phyloP scores from a whole-genome alignment of 2,113 vertebrate genomes.

The Scatophagus argus region DNA sequence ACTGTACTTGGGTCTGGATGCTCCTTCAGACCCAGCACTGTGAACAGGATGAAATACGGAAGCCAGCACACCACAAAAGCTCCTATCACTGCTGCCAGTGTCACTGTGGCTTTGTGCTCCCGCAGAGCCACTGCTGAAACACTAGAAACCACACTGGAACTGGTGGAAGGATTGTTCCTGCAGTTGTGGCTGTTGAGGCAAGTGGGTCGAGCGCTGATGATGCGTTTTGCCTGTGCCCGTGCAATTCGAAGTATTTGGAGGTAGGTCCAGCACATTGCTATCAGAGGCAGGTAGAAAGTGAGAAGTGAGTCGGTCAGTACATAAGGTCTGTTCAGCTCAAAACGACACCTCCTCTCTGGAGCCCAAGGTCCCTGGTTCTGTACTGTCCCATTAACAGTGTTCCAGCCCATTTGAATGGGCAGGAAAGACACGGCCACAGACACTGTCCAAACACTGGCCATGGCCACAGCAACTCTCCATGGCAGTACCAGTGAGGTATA shows the following conservation, averaged over 20 bases:
- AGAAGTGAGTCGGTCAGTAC: slow-evolving; percentile 89
- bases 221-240: slow-evolving; percentile 91
- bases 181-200: slow-evolving; percentile 66
- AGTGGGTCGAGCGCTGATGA: slow-evolving; percentile 81
- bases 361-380: slow-evolving; percentile 77
- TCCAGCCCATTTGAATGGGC: slow-evolving; percentile 97
- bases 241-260: slow-evolving; percentile 92
- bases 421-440: slow-evolving; percentile 94
- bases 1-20: slow-evolving; percentile 73
- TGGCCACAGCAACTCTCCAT: slow-evolving; percentile 82
- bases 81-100: slow-evolving; percentile 87
- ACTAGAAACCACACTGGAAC: slow-evolving; percentile 73
- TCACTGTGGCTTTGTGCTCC: slow-evolving; percentile 88
- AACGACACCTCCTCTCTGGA: slow-evolving; percentile 79
- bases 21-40: slow-evolving; percentile 85
- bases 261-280: slow-evolving; percentile 95
- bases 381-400: slow-evolving; percentile 86
- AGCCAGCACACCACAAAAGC: slow-evolving; percentile 92
- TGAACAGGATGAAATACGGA: slow-evolving; percentile 91
- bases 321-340: slow-evolving; percentile 90
- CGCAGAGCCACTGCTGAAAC: slow-evolving; percentile 77
- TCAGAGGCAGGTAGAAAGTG: slow-evolving; percentile 93
- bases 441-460: slow-evolving; percentile 89
- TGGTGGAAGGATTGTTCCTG: slow-evolving; percentile 53
- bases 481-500: slow-evolving; percentile 89